phyloP scores from a whole-genome alignment of 2,888 invertebrate genomes.

The Mesopsocus fuscifrons region DNA sequence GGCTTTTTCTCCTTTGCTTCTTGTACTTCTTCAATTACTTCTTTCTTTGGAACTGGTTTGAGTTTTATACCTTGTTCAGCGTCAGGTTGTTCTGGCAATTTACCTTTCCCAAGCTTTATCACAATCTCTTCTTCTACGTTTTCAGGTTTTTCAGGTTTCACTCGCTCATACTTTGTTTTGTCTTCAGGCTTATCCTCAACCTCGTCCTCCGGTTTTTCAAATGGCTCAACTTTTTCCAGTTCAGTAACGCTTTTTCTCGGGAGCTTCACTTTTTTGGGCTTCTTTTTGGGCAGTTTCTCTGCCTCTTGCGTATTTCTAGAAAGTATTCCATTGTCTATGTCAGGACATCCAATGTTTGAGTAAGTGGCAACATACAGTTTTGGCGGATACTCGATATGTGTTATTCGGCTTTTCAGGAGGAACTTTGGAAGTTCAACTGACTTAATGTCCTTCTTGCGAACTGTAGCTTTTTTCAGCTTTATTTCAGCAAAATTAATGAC shows the following conservation, averaged over 20 bases:
- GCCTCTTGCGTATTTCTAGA: constrained; percentile 32
- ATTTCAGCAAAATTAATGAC: constrained; percentile 33
- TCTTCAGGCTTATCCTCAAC: constrained; percentile 17
- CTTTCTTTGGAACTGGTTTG: constrained; percentile 26
- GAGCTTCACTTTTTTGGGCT: constrained; percentile 25
- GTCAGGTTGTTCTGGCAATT: constrained; percentile 24
- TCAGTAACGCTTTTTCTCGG: constrained; percentile 23
- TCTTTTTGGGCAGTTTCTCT: constrained; percentile 26
- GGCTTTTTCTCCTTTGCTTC: constrained; percentile 12
- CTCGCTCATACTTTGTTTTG: constrained; percentile 25
- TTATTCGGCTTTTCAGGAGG: constrained; percentile 28
- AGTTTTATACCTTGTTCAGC: constrained; percentile 28
- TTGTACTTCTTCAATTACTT: constrained; percentile 9
- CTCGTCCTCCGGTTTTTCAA: constrained; percentile 13
- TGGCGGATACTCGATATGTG: constrained; percentile 27
- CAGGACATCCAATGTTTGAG: constrained; percentile 24
- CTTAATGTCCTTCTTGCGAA: constrained; percentile 22
- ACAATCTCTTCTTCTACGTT: constrained; percentile 24
- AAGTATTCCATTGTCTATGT: constrained; percentile 27
- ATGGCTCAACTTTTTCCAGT: constrained; percentile 25
- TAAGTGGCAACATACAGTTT: constrained; percentile 23
- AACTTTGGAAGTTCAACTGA: constrained; percentile 25
- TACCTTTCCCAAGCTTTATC: constrained; percentile 30
- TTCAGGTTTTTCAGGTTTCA: constrained; percentile 6
- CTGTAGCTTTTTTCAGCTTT: constrained; percentile 41